phyloP scores from a whole-genome alignment of 2,888 invertebrate genomes.

The Lycophotia porphyrea region DNA sequence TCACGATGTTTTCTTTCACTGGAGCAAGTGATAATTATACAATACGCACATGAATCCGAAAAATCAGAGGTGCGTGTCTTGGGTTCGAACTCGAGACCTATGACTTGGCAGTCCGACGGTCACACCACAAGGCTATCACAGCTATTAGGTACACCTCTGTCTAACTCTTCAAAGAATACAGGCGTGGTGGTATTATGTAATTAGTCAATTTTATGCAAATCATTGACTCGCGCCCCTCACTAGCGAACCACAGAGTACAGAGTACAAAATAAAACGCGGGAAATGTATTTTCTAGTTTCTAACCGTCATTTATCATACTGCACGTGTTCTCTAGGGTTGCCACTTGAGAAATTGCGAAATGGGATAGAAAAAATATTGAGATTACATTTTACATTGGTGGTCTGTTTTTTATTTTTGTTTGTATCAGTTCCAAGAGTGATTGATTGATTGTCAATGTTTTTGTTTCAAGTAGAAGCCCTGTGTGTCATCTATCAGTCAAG shows the following conservation, averaged over 20 bases:
- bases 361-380: constrained; percentile 1
- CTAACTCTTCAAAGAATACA: background rate
- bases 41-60: too few relatives aligned
- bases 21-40: too few relatives aligned
- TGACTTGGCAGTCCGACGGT: too few relatives aligned
- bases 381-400: constrained; percentile 17
- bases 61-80: too few relatives aligned
- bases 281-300: constrained; percentile 65
- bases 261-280: constrained; percentile 55
- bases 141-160: too few relatives aligned
- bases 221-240: constrained; percentile 44
- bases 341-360: constrained; percentile 45
- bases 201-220: constrained; percentile 65
- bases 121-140: too few relatives aligned
- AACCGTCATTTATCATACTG: constrained; percentile 68
- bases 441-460: constrained; percentile 3
- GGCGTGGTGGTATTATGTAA: constrained; percentile 15
- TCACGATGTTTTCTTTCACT: too few relatives aligned
- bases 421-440: background rate
- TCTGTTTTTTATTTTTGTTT: constrained; percentile 9
- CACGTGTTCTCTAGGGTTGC: constrained; percentile 61
- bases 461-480: background rate
- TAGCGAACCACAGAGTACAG: constrained; percentile 50
- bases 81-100: too few relatives aligned
- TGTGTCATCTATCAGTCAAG: background rate